Evolutionary conservation across 2,113 vertebrate species (phyloP).

Genomic region (Bucco capensis): DNA sequence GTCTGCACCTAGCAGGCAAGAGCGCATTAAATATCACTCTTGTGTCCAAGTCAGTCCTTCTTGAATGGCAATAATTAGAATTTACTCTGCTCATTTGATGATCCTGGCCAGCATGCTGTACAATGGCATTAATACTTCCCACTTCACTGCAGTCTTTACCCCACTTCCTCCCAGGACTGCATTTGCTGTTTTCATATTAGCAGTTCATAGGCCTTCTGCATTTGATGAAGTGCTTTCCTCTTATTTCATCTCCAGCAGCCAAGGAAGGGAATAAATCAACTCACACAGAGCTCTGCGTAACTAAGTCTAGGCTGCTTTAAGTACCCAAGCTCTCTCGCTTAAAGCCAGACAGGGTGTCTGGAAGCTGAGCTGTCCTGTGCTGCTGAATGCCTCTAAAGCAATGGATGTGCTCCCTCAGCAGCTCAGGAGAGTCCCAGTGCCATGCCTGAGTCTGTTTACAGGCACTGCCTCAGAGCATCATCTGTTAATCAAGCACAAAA

Average conservation of each 20-base stretch:
- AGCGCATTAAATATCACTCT: background rate
- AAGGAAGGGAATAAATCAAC: background rate
- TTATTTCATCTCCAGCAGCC: background rate
- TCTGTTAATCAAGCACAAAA: background rate
- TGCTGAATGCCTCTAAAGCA: background rate
- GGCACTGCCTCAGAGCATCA: background rate
- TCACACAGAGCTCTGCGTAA: background rate
- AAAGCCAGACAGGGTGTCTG: background rate
- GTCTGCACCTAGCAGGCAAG: background rate
- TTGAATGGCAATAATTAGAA: background rate
- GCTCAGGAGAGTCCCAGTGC: background rate
- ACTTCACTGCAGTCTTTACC: background rate
- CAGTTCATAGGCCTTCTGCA: background rate
- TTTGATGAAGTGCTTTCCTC: conserved; percentile 8
- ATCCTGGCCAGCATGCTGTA: background rate
- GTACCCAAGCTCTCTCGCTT: background rate
- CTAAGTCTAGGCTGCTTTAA: background rate
- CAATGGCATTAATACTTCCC: background rate
- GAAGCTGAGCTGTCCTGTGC: background rate
- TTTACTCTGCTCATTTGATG: background rate
- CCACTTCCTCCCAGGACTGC: background rate
- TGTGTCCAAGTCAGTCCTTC: background rate
- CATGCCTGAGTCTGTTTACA: background rate
- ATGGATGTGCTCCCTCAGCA: background rate
- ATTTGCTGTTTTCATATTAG: background rate